Base-by-base conservation (phyloP, 2,797 vertebrate species). In the Alfaro cultratus region DNA sequence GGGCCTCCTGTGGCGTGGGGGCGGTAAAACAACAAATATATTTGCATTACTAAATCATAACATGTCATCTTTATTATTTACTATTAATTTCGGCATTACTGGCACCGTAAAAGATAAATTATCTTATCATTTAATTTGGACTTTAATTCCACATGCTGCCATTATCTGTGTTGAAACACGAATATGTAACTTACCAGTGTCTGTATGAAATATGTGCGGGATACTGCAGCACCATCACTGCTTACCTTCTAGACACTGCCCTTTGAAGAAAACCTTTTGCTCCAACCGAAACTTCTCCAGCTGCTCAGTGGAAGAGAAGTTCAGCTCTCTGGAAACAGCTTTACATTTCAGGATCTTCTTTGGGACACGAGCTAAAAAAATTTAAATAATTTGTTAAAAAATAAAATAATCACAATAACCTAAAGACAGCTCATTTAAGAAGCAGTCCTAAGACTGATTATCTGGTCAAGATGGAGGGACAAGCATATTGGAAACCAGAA, bases 311-410 rank as follows among this genome's bases (percentile, higher is more conserved):
- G 99, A 99, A 77, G 98, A 99, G 87, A 99, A 99, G 95, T 99
- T 99, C 85, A 99, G 92, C 91, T 99, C 99, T 95, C 99, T 96
- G 90, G 99, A 99, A 71, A 99, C 98, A 0, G 99, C 97, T 95
- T 99, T 99, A 93, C 98, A 99, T 91, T 99, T 99, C 87, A 99
- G 95, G 90, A 99, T 99, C 96, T 99, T 99, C 95, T 99, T 99
- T 29, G 98, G 98, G 86, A 99, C 99, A 23, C 98, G 98, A 92
- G 98, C 99, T 99, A 36, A 67, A 53, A 53, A 26, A 2, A 0
- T 6, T 6, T 51, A 23, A 23, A 49, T 49, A 51, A 53, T 10
- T 53, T 49, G 47, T 53, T 26, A 53, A 53, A 53, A 23, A 53
- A 23, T 26, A 8, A 53, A 53, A 26, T 53, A 53, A 23, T 26